Evolutionary conservation across 2,888 invertebrate species (phyloP).

Genomic region (Eupelmus urozonus): DNA sequence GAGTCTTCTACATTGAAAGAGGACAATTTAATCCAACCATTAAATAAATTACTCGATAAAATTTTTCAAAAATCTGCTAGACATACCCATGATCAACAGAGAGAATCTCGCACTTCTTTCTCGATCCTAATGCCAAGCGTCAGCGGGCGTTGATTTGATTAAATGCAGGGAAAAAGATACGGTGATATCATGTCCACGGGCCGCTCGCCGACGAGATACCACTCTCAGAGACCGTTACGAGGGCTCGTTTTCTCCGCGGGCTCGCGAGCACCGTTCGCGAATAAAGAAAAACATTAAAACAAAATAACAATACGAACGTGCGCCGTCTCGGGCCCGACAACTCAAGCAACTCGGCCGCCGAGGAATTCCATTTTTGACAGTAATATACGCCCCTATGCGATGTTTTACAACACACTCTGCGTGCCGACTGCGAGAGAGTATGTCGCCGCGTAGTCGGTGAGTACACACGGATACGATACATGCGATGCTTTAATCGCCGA

Average conservation of each 20-base stretch:
- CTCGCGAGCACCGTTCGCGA: neutral
- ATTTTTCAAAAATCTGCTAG: neutral
- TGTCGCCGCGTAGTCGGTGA: too few species aligned
- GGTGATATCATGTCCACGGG: conserved; percentile 50
- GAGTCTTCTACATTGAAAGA: conserved; percentile 68
- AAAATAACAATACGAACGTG: conserved; percentile 11
- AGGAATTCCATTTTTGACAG: conserved; percentile 55
- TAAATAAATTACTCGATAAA: neutral
- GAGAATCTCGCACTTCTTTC: neutral
- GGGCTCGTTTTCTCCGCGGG: neutral
- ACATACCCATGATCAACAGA: conserved; percentile 49
- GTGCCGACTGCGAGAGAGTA: too few species aligned
- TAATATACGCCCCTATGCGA: conserved; percentile 51
- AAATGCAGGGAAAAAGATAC: conserved; percentile 34
- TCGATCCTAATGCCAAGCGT: conserved; percentile 33
- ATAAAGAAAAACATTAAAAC: conserved; percentile 17
- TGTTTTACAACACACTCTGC: too few species aligned
- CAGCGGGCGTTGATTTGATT: conserved; percentile 44
- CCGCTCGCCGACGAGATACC: neutral
- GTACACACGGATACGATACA: too few species aligned
- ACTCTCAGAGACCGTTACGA: neutral
- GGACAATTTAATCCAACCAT: neutral
- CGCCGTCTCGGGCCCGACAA: neutral
- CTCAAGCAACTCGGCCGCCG: conserved; percentile 13
- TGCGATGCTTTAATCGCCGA: too few species aligned